Percentiles rank a stretch among this genome's conserved stretches.
phyloP scores from a whole-genome alignment of 2,797 vertebrate genomes.

The Phrynocephalus forsythii region DNA sequence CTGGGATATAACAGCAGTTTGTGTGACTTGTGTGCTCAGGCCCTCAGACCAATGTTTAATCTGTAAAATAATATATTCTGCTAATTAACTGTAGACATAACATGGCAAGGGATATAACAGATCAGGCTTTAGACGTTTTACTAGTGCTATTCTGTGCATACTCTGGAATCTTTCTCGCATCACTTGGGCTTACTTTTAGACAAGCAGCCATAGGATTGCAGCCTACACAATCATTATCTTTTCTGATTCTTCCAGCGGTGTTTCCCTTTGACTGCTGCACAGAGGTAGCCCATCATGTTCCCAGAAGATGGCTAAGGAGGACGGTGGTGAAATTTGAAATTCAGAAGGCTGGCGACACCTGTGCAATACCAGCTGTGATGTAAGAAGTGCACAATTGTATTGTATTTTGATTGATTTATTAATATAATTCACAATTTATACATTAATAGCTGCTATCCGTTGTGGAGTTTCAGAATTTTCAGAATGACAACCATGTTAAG shows the following conservation, averaged over 20 bases:
- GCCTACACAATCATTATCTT: neutral
- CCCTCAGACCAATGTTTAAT: no score
- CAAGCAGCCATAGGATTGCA: neutral
- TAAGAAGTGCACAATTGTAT: slow-evolving; percentile 65
- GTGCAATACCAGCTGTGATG: slow-evolving; percentile 78
- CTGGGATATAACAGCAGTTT: no score
- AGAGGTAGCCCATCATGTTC: slow-evolving; percentile 65
- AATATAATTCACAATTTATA: no score
- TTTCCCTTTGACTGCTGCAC: slow-evolving; percentile 79
- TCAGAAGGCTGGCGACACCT: slow-evolving; percentile 74
- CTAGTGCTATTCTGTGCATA: neutral
- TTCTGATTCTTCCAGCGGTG: slow-evolving; percentile 69
- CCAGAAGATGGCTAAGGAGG: slow-evolving; percentile 69
- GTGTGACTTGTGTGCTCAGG: no score
- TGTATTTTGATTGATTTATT: neutral
- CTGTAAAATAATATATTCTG: neutral
- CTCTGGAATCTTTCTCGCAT: neutral
- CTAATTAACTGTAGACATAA: neutral
- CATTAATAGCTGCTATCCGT: no score
- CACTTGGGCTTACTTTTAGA: neutral
- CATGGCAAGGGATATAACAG: neutral
- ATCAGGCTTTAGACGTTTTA: neutral
- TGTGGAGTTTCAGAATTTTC: no score
- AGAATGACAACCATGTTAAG: no score
- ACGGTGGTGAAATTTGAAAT: slow-evolving; percentile 70